Conservation (phyloP, 2,797 vertebrate species). For the Eulemur rubriventer region DNA sequence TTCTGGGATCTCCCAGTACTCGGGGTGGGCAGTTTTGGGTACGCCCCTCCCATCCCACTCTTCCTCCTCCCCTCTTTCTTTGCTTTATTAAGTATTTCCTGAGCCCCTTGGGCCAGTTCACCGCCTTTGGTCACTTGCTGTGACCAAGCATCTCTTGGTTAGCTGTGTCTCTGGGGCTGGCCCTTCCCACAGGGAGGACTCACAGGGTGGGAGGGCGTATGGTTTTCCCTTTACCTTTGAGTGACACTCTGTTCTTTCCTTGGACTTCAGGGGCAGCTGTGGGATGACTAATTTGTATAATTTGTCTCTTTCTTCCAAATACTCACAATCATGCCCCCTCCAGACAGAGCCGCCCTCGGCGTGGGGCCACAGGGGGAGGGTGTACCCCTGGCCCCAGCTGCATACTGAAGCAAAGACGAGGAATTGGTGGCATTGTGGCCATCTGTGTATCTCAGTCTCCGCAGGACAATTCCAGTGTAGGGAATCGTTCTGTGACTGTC, state of each 20-base stretch:
- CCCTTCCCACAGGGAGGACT: neutral
- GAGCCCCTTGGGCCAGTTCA: neutral
- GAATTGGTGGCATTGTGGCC: accelerated
- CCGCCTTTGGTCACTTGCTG: neutral
- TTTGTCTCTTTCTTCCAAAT: neutral
- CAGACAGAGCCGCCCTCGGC: neutral
- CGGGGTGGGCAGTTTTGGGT: neutral
- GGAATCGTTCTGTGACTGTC: accelerated
- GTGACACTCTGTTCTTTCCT: neutral
- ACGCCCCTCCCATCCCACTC: accelerated
- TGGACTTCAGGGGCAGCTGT: neutral
- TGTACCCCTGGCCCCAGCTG: accelerated
- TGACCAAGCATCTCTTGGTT: neutral
- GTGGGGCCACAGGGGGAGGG: neutral
- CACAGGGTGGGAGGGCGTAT: accelerated
- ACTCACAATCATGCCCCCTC: accelerated
- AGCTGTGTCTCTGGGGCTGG: neutral
- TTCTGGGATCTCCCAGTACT: too few relatives aligned
- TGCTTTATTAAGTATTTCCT: neutral
- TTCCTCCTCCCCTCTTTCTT: too few relatives aligned
- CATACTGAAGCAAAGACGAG: neutral
- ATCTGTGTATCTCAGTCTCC: accelerated
- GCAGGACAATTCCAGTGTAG: accelerated
- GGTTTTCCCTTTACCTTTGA: neutral
- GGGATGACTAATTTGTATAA: accelerated